Evolutionary conservation across 2,113 vertebrate species (phyloP), one percentile per base, ranked within the genome.

Genomic region (Hypomesus transpacificus): DNA sequence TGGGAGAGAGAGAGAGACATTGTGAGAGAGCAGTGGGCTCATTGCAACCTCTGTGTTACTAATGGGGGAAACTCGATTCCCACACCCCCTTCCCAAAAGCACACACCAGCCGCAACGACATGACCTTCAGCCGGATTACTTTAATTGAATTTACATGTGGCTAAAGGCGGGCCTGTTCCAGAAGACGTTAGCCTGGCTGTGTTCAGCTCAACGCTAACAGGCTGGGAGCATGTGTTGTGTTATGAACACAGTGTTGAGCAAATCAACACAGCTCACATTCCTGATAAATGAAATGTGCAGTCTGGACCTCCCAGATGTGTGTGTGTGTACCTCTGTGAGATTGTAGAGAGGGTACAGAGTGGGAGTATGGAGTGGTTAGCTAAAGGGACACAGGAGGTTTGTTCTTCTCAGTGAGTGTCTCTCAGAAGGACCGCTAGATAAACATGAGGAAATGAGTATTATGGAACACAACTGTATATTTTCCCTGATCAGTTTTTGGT

Each of bases 81-180:
- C 39, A 46, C 39, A 4, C 39, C 50, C 53, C 53, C 16, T 13
- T 52, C 51, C 20, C 54, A 56, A 17, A 54, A 11, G 24, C 51
- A 53, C 51, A 68, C 51, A 68, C 13, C 22, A 20, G 16, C 26
- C 51, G 51, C 51, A 20, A n/a, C 50, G 3, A 39, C 16, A 52
- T 71, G 69, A 71, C 69, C 69, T 62, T 71, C 59, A 51, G 14
- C 13, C 14, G 24, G 59, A 71, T 71, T 71, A 28, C 34, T 71
- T 51, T 71, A 63, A 71, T 71, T 71, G n/a, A 50, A 70, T 70
- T 70, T 70, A 13, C 57, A 16, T 70, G 59, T 70, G 34, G 58
- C 69, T 50, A 24, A 70, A 70, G 39, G 39, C 57, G 14, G 24
- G 59, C 62, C 69, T 71, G 69, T 52, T 31, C 24, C 69, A 18